Percentiles rank a stretch among this genome's conserved stretches.
These are phyloP conservation scores for Noctuana brunneofusca DNA, from an alignment of 2,888 invertebrate species.

Conservation along the genomic window DNA sequence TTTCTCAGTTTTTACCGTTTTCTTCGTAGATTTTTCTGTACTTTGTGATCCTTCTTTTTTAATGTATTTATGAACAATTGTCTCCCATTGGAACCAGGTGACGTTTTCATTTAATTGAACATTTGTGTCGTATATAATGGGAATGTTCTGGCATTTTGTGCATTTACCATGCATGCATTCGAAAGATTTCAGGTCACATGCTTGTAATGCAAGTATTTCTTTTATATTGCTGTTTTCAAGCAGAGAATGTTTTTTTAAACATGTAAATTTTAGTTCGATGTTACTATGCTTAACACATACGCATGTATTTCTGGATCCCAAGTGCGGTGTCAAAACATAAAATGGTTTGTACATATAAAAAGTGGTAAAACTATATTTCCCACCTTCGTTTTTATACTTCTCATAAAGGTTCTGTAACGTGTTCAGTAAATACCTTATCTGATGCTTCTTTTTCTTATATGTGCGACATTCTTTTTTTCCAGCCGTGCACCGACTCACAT, in stretches of 20 bases:
- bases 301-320: constrained; percentile 31
- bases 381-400: constrained; percentile 39
- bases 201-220: constrained; percentile 7
- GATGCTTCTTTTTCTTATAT: constrained; percentile 35
- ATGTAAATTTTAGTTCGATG: constrained; percentile 27
- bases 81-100: constrained; percentile 27
- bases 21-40: constrained; percentile 25
- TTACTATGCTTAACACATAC: constrained; percentile 31
- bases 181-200: constrained; percentile 20
- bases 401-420: constrained; percentile 34
- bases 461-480: constrained; percentile 38
- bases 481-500: constrained; percentile 37
- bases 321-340: constrained; percentile 33
- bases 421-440: constrained; percentile 37
- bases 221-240: constrained; percentile 22
- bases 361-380: constrained; percentile 36
- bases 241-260: constrained; percentile 30
- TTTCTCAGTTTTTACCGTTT: constrained; percentile 20
- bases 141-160: constrained; percentile 20
- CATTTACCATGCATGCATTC: constrained; percentile 26
- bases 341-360: constrained; percentile 40
- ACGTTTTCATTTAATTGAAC: constrained; percentile 24
- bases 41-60: constrained; percentile 21
- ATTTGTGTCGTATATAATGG: constrained; percentile 19
- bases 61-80: constrained; percentile 21